These are phyloP conservation scores for Lamproptera curius DNA, from an alignment of 2,888 invertebrate genomes.

Conservation along the genomic window DNA sequence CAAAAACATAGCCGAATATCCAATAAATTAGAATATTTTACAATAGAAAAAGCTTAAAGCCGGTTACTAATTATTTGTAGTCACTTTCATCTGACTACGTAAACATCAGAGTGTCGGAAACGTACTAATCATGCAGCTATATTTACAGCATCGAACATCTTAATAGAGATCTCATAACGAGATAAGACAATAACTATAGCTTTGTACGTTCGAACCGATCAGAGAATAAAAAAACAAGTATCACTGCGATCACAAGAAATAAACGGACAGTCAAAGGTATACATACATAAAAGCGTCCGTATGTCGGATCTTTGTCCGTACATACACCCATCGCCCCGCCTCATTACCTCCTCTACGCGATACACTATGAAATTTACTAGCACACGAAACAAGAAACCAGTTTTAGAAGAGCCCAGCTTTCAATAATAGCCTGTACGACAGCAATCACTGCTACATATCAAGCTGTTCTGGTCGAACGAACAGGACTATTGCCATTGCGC, in stretches of 20 bases:
- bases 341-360: slow-evolving; percentile 61
- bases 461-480: slow-evolving; percentile 53
- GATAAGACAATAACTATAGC: not conserved
- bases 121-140: too few species aligned
- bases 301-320: slow-evolving; percentile 54
- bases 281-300: slow-evolving; percentile 18
- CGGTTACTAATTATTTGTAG: too few species aligned
- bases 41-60: too few species aligned
- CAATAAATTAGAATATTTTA: too few species aligned
- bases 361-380: slow-evolving; percentile 58
- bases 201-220: slow-evolving; percentile 3
- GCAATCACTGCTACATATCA: slow-evolving; percentile 64
- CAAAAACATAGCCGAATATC: too few species aligned
- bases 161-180: too few species aligned
- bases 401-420: slow-evolving; percentile 52
- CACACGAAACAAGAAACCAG: slow-evolving; percentile 43
- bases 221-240: slow-evolving; percentile 11
- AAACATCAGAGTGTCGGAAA: too few species aligned
- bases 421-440: slow-evolving; percentile 66
- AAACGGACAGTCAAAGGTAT: slow-evolving; percentile 3
- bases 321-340: slow-evolving; percentile 71
- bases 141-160: too few species aligned
- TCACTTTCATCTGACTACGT: too few species aligned
- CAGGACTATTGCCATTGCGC: slow-evolving; percentile 36
- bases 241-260: slow-evolving; percentile 4